Conservation (phyloP, 2,888 invertebrate species). For the Chloromyia formosa region DNA sequence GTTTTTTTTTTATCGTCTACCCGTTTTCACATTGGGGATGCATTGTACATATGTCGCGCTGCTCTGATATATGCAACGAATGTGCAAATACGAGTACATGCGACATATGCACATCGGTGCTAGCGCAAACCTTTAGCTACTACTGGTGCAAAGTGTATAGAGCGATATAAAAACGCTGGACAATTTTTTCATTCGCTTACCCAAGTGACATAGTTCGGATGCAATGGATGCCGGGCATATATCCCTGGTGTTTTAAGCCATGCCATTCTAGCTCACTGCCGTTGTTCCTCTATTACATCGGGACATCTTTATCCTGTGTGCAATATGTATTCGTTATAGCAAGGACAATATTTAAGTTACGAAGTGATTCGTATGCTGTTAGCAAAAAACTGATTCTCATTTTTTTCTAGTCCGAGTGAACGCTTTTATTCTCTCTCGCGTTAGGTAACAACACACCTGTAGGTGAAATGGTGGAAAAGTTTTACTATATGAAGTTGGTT, state of each 20-base stretch:
- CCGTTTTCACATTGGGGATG: constrained; percentile 19
- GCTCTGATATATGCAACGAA: constrained; percentile 22
- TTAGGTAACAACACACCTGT: neutral
- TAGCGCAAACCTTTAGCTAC: neutral
- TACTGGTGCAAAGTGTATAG: neutral
- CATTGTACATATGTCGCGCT: constrained; percentile 21
- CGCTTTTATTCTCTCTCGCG: neutral
- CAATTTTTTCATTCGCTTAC: constrained; percentile 7
- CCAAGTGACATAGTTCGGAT: neutral
- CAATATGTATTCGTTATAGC: constrained; percentile 23
- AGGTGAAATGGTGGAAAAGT: constrained; percentile 6
- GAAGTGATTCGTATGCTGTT: constrained; percentile 16
- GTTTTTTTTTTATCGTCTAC: neutral
- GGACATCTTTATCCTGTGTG: constrained; percentile 27
- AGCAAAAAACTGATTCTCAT: neutral
- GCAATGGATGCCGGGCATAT: constrained; percentile 2
- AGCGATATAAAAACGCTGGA: constrained; percentile 20
- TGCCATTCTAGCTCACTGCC: neutral
- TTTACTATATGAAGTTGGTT: neutral
- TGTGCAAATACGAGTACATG: constrained; percentile 19
- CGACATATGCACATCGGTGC: neutral
- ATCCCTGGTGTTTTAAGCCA: neutral
- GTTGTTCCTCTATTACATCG: neutral
- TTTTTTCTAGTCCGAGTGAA: neutral
- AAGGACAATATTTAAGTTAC: constrained; percentile 19